Evolutionary conservation across 2,797 vertebrate species (phyloP).

Genomic region (Betta splendens): DNA sequence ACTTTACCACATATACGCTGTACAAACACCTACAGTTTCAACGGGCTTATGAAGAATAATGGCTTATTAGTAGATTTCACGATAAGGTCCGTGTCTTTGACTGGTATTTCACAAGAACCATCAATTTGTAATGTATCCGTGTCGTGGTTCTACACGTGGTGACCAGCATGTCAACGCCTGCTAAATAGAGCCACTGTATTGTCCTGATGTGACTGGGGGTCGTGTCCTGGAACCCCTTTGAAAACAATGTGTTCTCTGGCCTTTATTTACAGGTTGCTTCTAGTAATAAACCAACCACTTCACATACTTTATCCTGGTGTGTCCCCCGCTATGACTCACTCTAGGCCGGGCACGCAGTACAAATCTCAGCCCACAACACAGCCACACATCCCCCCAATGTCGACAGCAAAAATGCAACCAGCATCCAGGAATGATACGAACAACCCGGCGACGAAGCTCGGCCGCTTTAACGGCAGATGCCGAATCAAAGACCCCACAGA

Average conservation of each 20-base stretch:
- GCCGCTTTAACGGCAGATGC: conserved; percentile 29
- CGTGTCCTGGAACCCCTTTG: not conserved
- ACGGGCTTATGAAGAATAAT: not conserved
- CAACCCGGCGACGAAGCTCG: not conserved
- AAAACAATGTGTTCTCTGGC: conserved; percentile 16
- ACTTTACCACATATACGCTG: not conserved
- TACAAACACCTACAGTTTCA: conserved; percentile 10
- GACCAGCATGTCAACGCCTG: conserved; percentile 31
- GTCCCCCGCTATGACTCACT: conserved; percentile 60
- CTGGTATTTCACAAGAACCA: not conserved
- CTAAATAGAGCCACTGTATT: not conserved
- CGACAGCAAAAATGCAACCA: conserved; percentile 29
- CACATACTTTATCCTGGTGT: conserved; percentile 41
- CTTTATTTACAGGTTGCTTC: conserved; percentile 3
- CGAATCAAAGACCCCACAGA: conserved; percentile 38
- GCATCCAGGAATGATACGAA: not conserved
- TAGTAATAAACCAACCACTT: not conserved
- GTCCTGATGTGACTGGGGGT: not conserved
- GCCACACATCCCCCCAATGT: conserved; percentile 48
- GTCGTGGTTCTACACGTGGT: conserved; percentile 51
- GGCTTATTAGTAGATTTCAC: not conserved
- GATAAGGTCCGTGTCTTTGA: not conserved
- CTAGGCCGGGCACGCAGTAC: conserved; percentile 62
- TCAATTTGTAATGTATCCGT: conserved; percentile 22
- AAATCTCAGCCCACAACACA: conserved; percentile 59